phyloP scores from a whole-genome alignment of 2,888 invertebrate genomes.

The Drosophila prostipennis region DNA sequence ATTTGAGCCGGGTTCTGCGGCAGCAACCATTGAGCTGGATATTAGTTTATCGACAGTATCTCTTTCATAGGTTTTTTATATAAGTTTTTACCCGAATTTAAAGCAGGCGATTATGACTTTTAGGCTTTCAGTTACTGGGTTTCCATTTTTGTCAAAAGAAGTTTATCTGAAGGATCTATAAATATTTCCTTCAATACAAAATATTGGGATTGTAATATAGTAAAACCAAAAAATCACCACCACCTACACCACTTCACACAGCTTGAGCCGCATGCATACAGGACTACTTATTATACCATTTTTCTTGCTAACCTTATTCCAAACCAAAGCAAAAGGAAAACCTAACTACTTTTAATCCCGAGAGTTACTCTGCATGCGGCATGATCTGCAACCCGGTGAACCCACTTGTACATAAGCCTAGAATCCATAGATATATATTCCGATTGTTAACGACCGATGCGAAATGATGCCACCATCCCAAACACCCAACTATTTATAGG shows the following conservation, averaged over 20 bases:
- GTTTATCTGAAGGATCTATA: background rate
- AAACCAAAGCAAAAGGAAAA: background rate
- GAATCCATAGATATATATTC: conserved; percentile 14
- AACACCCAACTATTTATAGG: conserved; percentile 82
- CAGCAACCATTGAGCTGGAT: conserved; percentile 20
- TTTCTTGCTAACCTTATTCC: conserved; percentile 15
- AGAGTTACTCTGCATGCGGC: conserved; percentile 26
- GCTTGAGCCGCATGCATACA: conserved; percentile 26
- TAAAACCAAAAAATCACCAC: background rate
- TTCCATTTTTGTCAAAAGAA: background rate
- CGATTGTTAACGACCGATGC: conserved; percentile 47
- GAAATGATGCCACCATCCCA: conserved; percentile 58
- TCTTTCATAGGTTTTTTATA: background rate
- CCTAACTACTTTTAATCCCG: conserved; percentile 14
- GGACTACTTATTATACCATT: background rate
- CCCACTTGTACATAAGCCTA: conserved; percentile 27
- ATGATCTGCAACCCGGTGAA: conserved; percentile 23
- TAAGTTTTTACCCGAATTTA: background rate
- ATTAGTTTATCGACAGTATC: background rate
- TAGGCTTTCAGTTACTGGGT: conserved; percentile 1
- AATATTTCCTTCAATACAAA: no score
- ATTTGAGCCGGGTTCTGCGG: conserved; percentile 22
- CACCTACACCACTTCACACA: conserved; percentile 16
- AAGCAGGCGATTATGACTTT: background rate
- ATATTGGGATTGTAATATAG: no score